A percentile compares a stretch with the other conserved stretches of the same genome.
phyloP scores from a whole-genome alignment of 2,113 vertebrate genomes.

The Lophius piscatorius region DNA sequence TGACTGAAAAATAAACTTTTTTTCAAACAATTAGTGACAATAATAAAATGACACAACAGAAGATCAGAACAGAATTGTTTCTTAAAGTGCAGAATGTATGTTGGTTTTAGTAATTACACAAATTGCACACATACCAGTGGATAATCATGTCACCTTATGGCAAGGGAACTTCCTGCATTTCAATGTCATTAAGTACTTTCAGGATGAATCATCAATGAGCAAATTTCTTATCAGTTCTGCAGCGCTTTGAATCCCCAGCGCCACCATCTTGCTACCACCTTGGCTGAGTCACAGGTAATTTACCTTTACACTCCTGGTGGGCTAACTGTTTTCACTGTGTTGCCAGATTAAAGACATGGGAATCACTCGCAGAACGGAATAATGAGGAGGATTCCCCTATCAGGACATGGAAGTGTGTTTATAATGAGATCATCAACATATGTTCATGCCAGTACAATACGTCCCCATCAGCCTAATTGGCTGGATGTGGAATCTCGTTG shows the following conservation, averaged over 20 bases:
- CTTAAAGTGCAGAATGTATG: too few species aligned
- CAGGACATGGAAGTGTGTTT: slow-evolving; percentile 57
- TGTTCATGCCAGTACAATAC: slow-evolving; percentile 61
- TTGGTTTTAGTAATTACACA: too few species aligned
- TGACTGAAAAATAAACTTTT: too few species aligned
- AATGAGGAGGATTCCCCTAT: slow-evolving; percentile 64
- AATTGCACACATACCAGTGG: too few species aligned
- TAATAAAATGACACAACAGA: too few species aligned
- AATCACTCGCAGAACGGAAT: slow-evolving; percentile 57
- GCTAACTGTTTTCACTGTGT: slow-evolving; percentile 33
- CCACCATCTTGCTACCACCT: slow-evolving; percentile 17
- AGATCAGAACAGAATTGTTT: too few species aligned
- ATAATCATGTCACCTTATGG: not conserved
- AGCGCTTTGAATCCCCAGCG: not conserved
- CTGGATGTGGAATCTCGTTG: slow-evolving; percentile 57
- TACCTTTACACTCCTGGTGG: slow-evolving; percentile 32
- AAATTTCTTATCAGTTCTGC: slow-evolving; percentile 13
- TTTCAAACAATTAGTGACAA: too few species aligned
- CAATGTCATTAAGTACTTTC: slow-evolving; percentile 44
- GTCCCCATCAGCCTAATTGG: slow-evolving; percentile 71
- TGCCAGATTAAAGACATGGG: slow-evolving; percentile 69
- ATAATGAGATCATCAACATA: slow-evolving; percentile 76
- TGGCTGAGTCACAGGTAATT: slow-evolving; percentile 45
- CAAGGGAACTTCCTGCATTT: slow-evolving; percentile 10
- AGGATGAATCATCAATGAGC: not conserved